Percentiles rank a stretch among this genome's conserved stretches.
Conservation (phyloP, 2,888 invertebrate species). For the Colletes collaris region DNA sequence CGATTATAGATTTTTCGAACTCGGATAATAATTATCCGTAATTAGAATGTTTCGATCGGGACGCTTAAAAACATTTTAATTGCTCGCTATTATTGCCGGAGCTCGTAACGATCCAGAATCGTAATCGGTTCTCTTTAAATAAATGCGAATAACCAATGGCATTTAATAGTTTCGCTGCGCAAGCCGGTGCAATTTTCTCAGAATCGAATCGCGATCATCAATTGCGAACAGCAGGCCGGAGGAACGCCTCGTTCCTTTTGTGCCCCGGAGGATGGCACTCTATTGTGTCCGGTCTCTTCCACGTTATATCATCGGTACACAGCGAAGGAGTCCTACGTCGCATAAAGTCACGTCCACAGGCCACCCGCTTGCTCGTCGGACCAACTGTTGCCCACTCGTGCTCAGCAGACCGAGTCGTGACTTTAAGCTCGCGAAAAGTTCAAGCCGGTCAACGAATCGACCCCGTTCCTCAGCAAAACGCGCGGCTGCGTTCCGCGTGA, state of each 20-base stretch:
- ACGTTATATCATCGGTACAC: constrained; percentile 64
- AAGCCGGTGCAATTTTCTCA: constrained; percentile 25
- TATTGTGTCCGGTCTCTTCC: constrained; percentile 68
- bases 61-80: too few relatives aligned
- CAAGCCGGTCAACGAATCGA: constrained; percentile 53
- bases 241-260: constrained; percentile 43
- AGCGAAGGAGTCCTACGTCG: constrained; percentile 50
- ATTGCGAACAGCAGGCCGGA: constrained; percentile 43
- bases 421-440: constrained; percentile 68
- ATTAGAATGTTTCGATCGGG: too few relatives aligned
- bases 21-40: too few relatives aligned
- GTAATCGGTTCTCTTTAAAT: constrained; percentile 1
- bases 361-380: constrained; percentile 57
- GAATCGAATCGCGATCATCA: constrained; percentile 47
- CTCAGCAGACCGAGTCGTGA: constrained; percentile 71
- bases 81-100: too few relatives aligned
- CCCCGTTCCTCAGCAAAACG: constrained; percentile 37
- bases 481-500: constrained; percentile 36
- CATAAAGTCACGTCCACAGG: constrained; percentile 73
- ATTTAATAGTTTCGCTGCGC: constrained; percentile 16
- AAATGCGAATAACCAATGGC: constrained; percentile 26
- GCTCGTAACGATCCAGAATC: neutral
- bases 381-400: constrained; percentile 71
- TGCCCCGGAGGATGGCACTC: constrained; percentile 61
- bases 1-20: too few relatives aligned